Base-by-base conservation (phyloP, 2,797 vertebrate genomes). In the Poliocrania exsul region DNA sequence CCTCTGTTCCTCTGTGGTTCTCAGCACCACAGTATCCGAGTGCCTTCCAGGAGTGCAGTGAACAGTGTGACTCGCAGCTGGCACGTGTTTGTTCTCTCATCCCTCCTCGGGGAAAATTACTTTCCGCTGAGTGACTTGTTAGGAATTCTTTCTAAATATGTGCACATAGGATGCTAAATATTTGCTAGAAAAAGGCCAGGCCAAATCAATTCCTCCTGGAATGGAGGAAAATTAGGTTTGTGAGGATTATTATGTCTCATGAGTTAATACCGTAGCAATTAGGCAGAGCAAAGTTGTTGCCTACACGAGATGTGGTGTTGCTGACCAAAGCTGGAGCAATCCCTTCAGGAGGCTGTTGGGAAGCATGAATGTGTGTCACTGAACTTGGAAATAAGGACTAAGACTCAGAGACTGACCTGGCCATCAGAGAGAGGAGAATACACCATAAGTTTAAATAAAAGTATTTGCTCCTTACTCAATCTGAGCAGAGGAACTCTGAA, bases 21-120 rank as follows among this genome's bases (percentile, higher is more conserved):
- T n/a, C 54, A 54, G 58, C 73, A 40, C 40, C 1, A 2, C 25
- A 9, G 58, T 15, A 5, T 50, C 87, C 5, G 6, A 26, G 38
- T 13, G 57, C 74, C 90, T 80, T 80, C 81, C 83, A 87, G 90
- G 88, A 95, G 86, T 4, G 81, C 72, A 58, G 42, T 7, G 90
- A 93, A 5, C 37, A 50, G 85, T 4, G 57, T 11, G 19, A 69
- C 78, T 81, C 3, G 2, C 87, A 94, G 89, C 92, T 95, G 94
- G 78, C 86, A 61, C 14, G 18, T 23, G 72, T 80, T 86, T 60
- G 37, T 42, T 93, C 81, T 79, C 58, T 62, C 46, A 7, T 66
- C 37, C 46, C 60, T 71, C 78, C 92, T 70, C 11, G 0, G 81
- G 86, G 93, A 77, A 93, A 89, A 93, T 73, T 2, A 10, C 56